Evolutionary conservation across 2,888 invertebrate species (phyloP).

Genomic region (Hydraecia micacea): DNA sequence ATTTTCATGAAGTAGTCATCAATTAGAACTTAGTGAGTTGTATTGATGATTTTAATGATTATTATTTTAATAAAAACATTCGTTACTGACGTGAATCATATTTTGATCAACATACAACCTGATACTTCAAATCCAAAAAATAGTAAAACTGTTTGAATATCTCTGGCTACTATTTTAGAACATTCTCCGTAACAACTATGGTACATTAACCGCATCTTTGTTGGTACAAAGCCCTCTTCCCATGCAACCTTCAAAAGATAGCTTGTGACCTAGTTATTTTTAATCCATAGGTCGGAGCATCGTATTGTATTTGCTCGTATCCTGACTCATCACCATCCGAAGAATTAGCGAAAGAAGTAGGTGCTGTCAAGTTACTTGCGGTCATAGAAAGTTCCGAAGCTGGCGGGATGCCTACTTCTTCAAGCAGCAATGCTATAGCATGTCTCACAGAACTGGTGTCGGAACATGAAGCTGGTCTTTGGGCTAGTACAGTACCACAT

Average conservation of each 20-base stretch:
- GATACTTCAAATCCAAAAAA: constrained; percentile 4
- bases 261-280: constrained; percentile 4
- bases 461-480: constrained; percentile 90
- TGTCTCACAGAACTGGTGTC: constrained; percentile 83
- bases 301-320: constrained; percentile 82
- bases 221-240: neutral
- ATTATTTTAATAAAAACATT: neutral
- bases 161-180: neutral
- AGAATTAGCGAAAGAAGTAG: constrained; percentile 84
- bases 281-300: constrained; percentile 78
- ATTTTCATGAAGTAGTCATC: neutral
- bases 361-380: constrained; percentile 81
- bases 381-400: constrained; percentile 81
- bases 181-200: neutral
- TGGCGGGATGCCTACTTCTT: constrained; percentile 78
- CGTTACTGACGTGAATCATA: neutral
- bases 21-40: neutral
- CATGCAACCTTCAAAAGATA: neutral
- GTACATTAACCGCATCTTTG: neutral
- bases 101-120: neutral
- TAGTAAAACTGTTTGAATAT: neutral
- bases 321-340: constrained; percentile 84
- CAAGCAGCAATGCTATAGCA: constrained; percentile 72
- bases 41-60: neutral
- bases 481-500: constrained; percentile 90